Evolutionary conservation across 2,113 vertebrate species (phyloP).

Genomic region (Lampris incognitus): DNA sequence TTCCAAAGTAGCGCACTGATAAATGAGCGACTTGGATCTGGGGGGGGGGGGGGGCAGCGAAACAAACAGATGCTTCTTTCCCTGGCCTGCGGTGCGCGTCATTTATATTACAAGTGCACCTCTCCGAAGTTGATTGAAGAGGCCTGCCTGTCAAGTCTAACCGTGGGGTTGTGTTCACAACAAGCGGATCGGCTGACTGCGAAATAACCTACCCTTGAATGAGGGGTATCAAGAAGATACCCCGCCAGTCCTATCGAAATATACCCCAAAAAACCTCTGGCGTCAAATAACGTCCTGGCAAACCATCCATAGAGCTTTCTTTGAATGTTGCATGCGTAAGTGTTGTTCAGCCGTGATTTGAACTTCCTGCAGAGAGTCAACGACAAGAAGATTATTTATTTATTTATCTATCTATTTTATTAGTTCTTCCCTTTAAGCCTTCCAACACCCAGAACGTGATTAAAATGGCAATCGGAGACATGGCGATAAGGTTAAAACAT

Average conservation of each 20-base stretch:
- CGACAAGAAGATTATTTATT: background rate
- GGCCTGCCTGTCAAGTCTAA: conserved; percentile 21
- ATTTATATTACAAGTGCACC: no score
- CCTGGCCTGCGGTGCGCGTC: conserved; percentile 38
- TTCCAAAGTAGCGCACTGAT: conserved; percentile 75
- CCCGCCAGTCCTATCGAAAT: no score
- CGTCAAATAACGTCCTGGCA: no score
- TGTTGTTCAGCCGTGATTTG: conserved; percentile 27
- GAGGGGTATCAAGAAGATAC: no score
- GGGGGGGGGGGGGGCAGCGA: conserved; percentile 56
- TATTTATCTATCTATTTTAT: background rate
- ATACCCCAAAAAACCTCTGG: no score
- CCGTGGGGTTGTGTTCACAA: background rate
- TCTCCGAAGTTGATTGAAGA: conserved; percentile 45
- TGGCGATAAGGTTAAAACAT: conserved; percentile 46
- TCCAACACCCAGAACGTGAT: conserved; percentile 42
- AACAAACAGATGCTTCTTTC: conserved; percentile 77
- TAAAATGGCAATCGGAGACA: conserved; percentile 59
- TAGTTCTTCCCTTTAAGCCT: conserved; percentile 7
- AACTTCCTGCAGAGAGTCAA: background rate
- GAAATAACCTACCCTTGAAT: no score
- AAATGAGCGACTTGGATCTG: conserved; percentile 81
- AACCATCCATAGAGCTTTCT: no score
- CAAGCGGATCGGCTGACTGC: no score
- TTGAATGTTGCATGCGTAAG: background rate